Evolutionary conservation across 2,113 vertebrate genomes (phyloP).

Genomic region (Vidua chalybeata): DNA sequence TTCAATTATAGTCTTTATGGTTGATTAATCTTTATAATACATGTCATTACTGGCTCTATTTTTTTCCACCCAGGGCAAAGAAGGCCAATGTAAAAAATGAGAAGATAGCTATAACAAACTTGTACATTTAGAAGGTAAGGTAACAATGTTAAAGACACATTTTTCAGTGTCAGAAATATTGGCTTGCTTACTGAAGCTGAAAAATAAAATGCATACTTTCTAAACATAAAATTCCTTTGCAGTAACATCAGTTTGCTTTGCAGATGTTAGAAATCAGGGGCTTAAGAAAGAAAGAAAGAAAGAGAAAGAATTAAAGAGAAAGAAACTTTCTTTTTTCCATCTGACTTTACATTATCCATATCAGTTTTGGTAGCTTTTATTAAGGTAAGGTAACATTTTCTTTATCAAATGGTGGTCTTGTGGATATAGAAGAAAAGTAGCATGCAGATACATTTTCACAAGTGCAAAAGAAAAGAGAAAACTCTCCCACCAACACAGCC

Average conservation of each 20-base stretch:
- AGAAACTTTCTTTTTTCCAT: neutral
- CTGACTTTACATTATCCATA: neutral
- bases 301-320: neutral
- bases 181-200: constrained; percentile 63
- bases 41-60: constrained; percentile 62
- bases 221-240: constrained; percentile 8
- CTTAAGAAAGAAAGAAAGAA: neutral
- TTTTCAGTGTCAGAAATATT: constrained; percentile 70
- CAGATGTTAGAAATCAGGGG: neutral
- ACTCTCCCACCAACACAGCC: neutral
- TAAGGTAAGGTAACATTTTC: neutral
- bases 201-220: constrained; percentile 49
- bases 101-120: constrained; percentile 53
- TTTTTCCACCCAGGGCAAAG: constrained; percentile 60
- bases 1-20: constrained; percentile 78
- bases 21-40: constrained; percentile 80
- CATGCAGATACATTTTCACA: neutral
- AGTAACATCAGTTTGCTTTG: neutral
- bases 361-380: neutral
- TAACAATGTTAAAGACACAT: constrained; percentile 37
- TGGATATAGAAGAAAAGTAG: neutral
- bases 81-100: constrained; percentile 44
- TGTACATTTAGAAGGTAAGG: constrained; percentile 21
- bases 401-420: neutral
- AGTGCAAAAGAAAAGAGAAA: neutral